These are phyloP conservation scores for Erannis defoliaria DNA, from an alignment of 2,888 invertebrate genomes.

Conservation along the genomic window DNA sequence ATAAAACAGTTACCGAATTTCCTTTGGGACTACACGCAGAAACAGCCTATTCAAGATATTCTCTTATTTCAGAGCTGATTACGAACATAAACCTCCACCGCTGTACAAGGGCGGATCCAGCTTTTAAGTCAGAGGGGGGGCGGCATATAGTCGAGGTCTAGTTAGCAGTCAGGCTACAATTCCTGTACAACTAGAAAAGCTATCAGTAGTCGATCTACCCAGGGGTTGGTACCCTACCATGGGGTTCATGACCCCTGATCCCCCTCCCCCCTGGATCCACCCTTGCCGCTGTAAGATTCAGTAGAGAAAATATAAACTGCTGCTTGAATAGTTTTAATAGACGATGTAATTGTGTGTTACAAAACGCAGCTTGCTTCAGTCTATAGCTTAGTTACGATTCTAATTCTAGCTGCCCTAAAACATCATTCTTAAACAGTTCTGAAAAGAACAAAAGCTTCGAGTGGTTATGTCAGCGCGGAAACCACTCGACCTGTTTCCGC, in stretches of 20 bases:
- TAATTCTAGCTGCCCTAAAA: background rate
- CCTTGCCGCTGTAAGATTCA: too few relatives aligned
- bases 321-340: background rate
- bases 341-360: background rate
- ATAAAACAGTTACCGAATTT: conserved; percentile 38
- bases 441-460: conserved; percentile 17
- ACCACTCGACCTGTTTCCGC: conserved; percentile 66
- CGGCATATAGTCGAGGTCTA: too few relatives aligned
- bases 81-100: background rate
- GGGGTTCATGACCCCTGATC: too few relatives aligned
- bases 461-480: conserved; percentile 45
- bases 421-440: background rate
- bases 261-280: too few relatives aligned
- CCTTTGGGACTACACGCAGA: conserved; percentile 17
- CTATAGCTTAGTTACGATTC: background rate
- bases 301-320: background rate
- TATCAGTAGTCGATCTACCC: too few relatives aligned
- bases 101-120: background rate
- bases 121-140: too few relatives aligned
- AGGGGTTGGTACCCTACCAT: too few relatives aligned
- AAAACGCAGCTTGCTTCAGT: background rate
- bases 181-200: too few relatives aligned
- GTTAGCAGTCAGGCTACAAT: too few relatives aligned
- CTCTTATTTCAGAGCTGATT: background rate
- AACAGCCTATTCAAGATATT: background rate